Evolutionary conservation across 2,113 vertebrate species (phyloP), one percentile per base, ranked within the genome.

Genomic region (Tor tambroides): DNA sequence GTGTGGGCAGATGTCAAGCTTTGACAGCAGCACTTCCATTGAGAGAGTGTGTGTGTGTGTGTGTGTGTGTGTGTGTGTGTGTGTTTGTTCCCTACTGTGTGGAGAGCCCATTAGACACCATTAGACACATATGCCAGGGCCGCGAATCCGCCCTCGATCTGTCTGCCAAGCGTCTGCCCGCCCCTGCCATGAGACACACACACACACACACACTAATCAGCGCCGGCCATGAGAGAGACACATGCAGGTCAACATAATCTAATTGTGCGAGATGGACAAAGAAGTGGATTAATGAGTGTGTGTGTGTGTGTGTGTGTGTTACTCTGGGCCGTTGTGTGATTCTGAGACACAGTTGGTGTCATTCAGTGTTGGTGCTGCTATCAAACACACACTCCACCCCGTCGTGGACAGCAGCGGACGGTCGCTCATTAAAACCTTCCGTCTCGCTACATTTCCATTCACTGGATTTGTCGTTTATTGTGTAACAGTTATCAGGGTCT

Each of bases 61-160:
- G 61, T 74, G 76, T 80, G 83, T 82, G 83, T 85, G 43, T 51
- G 51, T 81, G 46, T 35, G 74, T 54, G 67, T 75, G 83, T 85
- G 83, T 85, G 56, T 5, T n/a, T 71, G 59, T 65, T 77, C 41
- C 88, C 83, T 82, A 84, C 85, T 82, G 85, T 74, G 61, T 43
- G 38, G 86, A 35, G 41, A 87, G 83, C 30, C 79, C 83, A 89
- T 89, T 87, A 87, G 86, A 59, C 86, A 71, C 79, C 83, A 89
- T 89, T 87, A 87, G 86, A 61, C 86, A 78, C 88, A 89, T 82
- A 87, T 85, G 88, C 86, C 86, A 87, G 76, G 74, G 49, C 79
- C 19, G 21, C 46, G 63, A 35, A 59, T 63, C 69, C 80, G 11
- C 80, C 74, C 71, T 85, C 78, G 15, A 76, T 85, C 72, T 86